Evolutionary conservation across 37 sponge, comb jelly and placozoan species (phyloP), one percentile per base, ranked within the genome.

Genomic region (Petrosia ficiformis): DNA sequence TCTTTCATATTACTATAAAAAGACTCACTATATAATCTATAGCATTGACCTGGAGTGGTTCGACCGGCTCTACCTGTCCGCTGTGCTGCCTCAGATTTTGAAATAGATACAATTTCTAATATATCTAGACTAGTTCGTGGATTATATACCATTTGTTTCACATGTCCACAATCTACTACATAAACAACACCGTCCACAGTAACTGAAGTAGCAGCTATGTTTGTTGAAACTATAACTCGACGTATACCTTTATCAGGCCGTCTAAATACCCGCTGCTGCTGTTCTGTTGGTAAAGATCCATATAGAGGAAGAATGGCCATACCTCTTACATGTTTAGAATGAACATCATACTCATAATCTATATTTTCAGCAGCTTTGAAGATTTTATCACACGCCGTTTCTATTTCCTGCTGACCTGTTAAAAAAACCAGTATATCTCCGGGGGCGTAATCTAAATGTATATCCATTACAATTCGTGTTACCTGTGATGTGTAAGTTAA

Each of bases 121-220:
- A 68, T 73, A 72, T 94, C 95, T 31, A 94, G 79, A 3, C 93
- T 89, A 0, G 92, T 94, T 1, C 89, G 82, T 33, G 93, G 79
- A 44, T 92, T 94, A 71, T 77, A 91, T 0, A 78, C 60, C 1
- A 84, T 69, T 77, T 94, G 95, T 66, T 94, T 94, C 41, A 91
- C 93, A 67, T 71, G 91, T 21, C 95, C 95, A 43, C 80, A 80
- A 58, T 94, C 95, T 2, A 94, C 79, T 4, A 94, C 93, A 73
- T 91, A 94, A 52, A 91, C 93, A 22, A 94, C 77, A 36, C 95
- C 95, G 37, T 91, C 86, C 0, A 94, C 81, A n/a, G 95, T 94
- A 36, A 94, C 64, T 31, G 93, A 91, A 28, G 95, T 94, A 34
- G 94, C 93, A 4, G 95, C 95, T 41, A 94, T 94, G 75, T 94